These are phyloP conservation scores for Sicus ferrugineus DNA, from an alignment of 2,888 invertebrate genomes.

Conservation along the genomic window DNA sequence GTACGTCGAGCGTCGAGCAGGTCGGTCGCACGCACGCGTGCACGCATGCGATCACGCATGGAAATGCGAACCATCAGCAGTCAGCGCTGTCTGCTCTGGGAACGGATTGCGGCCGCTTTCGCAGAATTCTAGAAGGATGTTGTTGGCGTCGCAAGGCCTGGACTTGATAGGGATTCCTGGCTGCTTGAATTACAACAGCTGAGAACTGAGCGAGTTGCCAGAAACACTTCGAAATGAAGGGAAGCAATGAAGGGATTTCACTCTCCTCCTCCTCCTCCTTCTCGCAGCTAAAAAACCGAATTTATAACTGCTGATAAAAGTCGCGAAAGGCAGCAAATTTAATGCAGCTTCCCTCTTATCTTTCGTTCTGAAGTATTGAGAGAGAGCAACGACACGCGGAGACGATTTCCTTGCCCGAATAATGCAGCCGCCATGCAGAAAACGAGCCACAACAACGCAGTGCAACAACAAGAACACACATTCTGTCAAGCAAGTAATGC, in stretches of 20 bases:
- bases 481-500: conserved; percentile 48
- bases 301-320: neutral
- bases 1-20: neutral
- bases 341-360: neutral
- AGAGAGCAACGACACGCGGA: neutral
- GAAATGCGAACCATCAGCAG: too few relatives aligned
- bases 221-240: too few relatives aligned
- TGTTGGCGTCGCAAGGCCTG: too few relatives aligned
- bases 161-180: too few relatives aligned
- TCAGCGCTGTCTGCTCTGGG: too few relatives aligned
- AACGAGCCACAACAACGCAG: neutral
- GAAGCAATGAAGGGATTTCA: too few relatives aligned
- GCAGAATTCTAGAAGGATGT: too few relatives aligned
- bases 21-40: neutral
- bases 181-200: too few relatives aligned
- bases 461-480: conserved; percentile 16
- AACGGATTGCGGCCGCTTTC: too few relatives aligned
- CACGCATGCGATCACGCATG: neutral
- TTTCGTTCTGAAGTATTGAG: neutral
- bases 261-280: neutral
- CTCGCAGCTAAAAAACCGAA: neutral
- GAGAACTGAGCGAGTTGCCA: too few relatives aligned
- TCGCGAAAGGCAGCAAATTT: neutral
- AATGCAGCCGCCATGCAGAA: neutral
- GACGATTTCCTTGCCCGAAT: neutral